phyloP scores from a whole-genome alignment of 2,888 invertebrate species.

The Tridacna crocea region DNA sequence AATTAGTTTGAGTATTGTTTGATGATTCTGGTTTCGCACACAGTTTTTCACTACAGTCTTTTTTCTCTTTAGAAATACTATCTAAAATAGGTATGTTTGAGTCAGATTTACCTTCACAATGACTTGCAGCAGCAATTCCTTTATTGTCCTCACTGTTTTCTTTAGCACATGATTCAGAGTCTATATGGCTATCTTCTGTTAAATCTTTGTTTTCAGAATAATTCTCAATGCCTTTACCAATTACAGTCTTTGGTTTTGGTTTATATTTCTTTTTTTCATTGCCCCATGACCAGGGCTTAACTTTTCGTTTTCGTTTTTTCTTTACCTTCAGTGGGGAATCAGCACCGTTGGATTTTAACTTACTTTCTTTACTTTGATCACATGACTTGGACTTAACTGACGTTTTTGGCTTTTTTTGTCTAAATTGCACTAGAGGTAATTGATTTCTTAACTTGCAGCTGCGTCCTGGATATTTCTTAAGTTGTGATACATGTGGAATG shows the following conservation, averaged over 20 bases:
- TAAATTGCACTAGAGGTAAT: not conserved
- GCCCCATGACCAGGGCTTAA: slow-evolving; percentile 65
- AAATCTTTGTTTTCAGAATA: no score
- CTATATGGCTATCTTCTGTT: no score
- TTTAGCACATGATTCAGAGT: no score
- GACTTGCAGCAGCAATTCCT: no score
- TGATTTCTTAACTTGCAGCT: slow-evolving; percentile 49
- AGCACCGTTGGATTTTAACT: not conserved
- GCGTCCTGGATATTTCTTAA: slow-evolving; percentile 60
- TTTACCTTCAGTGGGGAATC: slow-evolving; percentile 32
- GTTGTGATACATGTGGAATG: not conserved
- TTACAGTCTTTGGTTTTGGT: slow-evolving; percentile 49
- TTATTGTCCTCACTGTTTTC: no score
- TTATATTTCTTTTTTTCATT: slow-evolving; percentile 63
- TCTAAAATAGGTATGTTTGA: no score
- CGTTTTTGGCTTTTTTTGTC: slow-evolving; percentile 14
- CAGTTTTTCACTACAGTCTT: no score
- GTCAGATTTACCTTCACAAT: no score
- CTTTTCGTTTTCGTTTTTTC: slow-evolving; percentile 60
- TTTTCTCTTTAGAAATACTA: no score
- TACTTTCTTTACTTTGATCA: slow-evolving; percentile 8
- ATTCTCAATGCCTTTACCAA: no score
- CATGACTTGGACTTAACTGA: not conserved
- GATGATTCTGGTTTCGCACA: no score
- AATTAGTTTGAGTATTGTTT: no score